Percentiles rank a stretch among this genome's conserved stretches.
Evolutionary conservation across 30 jellyfish, hydroid and myxozoan species (phyloP).

Genomic region (Aurelia sp.): DNA sequence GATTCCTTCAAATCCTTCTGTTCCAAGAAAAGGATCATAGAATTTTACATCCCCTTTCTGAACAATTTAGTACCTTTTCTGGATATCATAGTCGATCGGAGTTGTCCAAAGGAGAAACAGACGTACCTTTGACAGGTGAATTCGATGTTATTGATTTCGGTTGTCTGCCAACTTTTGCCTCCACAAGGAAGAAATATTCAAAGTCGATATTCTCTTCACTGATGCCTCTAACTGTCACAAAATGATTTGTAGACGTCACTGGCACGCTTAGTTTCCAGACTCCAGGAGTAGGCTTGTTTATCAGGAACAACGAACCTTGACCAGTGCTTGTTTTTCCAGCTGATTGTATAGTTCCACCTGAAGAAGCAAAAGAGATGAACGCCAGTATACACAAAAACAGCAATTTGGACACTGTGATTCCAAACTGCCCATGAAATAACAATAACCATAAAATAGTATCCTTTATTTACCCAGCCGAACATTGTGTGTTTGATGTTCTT

Average conservation of each 20-base stretch:
- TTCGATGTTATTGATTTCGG: conserved; percentile 25
- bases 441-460: too few species aligned
- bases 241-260: conserved; percentile 10
- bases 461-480: too few species aligned
- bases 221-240: conserved; percentile 37
- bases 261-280: conserved; percentile 55
- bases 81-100: too few species aligned
- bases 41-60: too few species aligned
- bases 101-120: background rate
- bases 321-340: conserved; percentile 38
- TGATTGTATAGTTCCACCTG: conserved; percentile 50
- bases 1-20: too few species aligned
- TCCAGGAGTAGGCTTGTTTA: conserved; percentile 63
- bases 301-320: conserved; percentile 43
- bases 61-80: too few species aligned
- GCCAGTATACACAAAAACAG: too few species aligned
- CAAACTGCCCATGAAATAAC: too few species aligned
- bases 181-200: conserved; percentile 56
- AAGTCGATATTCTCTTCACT: conserved; percentile 62
- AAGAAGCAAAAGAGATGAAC: background rate
- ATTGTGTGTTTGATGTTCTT: too few species aligned
- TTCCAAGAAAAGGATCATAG: too few species aligned
- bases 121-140: conserved; percentile 34
- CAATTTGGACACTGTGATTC: too few species aligned
- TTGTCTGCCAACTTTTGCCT: conserved; percentile 25